Percentiles rank a stretch among this genome's conserved stretches.
Conservation (phyloP, 2,888 invertebrate genomes). For the Spodoptera exigua region DNA sequence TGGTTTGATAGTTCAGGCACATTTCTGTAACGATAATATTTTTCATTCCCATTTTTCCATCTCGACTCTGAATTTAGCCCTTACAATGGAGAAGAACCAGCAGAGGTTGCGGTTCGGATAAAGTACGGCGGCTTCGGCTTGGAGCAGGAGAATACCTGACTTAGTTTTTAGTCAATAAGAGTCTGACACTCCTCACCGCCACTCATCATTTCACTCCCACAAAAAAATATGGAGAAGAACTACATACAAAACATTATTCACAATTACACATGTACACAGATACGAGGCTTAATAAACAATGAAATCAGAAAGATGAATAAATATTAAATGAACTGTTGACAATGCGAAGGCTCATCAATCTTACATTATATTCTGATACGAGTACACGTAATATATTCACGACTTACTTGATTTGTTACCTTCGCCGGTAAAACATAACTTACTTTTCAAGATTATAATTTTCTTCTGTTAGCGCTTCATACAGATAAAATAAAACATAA, state of each 20-base stretch:
- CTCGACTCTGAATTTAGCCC: too few species aligned
- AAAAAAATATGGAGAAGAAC: constrained; percentile 61
- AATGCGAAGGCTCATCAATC: constrained; percentile 75
- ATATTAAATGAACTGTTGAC: constrained; percentile 79
- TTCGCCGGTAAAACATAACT: constrained; percentile 72
- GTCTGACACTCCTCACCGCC: too few species aligned
- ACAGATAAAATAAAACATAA: too few species aligned
- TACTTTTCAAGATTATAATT: constrained; percentile 77
- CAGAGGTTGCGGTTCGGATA: too few species aligned
- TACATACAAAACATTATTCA: constrained; percentile 65
- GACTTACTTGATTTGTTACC: constrained; percentile 68
- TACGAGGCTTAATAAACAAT: constrained; percentile 59
- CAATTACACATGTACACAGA: constrained; percentile 47
- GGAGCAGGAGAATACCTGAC: too few species aligned
- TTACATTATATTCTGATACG: constrained; percentile 71
- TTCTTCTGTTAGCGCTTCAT: constrained; percentile 56
- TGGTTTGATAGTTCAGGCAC: too few species aligned
- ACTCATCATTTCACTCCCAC: too few species aligned
- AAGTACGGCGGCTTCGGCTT: too few species aligned
- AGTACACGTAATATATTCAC: constrained; percentile 66
- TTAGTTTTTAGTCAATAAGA: too few species aligned
- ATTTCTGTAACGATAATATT: too few species aligned
- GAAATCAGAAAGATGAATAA: constrained; percentile 61
- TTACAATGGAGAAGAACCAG: too few species aligned
- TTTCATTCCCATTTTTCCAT: too few species aligned